Evolutionary conservation across 2,888 invertebrate genomes (phyloP).

Genomic region (Pandemis heparana): DNA sequence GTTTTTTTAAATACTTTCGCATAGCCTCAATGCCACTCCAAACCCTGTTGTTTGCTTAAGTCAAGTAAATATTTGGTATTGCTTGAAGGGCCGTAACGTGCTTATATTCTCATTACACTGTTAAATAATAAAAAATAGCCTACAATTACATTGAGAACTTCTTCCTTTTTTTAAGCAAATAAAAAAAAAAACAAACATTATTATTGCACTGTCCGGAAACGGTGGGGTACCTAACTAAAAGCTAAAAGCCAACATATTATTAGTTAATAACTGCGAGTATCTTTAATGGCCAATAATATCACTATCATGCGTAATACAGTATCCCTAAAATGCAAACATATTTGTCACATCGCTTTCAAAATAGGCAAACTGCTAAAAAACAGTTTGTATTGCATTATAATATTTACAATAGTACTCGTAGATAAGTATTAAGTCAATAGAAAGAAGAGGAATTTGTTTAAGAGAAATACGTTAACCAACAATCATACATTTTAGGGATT

Average conservation of each 20-base stretch:
- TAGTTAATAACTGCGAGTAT: background rate
- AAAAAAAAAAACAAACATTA: too few species aligned
- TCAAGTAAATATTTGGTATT: constrained; percentile 22
- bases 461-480: background rate
- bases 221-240: background rate
- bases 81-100: constrained; percentile 2
- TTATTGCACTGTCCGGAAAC: too few species aligned
- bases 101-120: too few species aligned
- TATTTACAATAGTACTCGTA: background rate
- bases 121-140: background rate
- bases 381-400: background rate
- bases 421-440: background rate
- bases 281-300: background rate
- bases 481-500: too few species aligned
- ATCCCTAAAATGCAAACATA: background rate
- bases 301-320: background rate
- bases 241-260: background rate
- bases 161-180: too few species aligned
- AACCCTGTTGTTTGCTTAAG: too few species aligned
- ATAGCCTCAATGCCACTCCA: background rate
- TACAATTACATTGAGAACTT: too few species aligned
- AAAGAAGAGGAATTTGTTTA: background rate
- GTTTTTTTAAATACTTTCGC: constrained; percentile 20
- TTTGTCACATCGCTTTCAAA: background rate
- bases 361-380: background rate